Evolutionary conservation across 2,797 vertebrate genomes (phyloP), one percentile per base, ranked within the genome.

Genomic region (Florisuga fusca): DNA sequence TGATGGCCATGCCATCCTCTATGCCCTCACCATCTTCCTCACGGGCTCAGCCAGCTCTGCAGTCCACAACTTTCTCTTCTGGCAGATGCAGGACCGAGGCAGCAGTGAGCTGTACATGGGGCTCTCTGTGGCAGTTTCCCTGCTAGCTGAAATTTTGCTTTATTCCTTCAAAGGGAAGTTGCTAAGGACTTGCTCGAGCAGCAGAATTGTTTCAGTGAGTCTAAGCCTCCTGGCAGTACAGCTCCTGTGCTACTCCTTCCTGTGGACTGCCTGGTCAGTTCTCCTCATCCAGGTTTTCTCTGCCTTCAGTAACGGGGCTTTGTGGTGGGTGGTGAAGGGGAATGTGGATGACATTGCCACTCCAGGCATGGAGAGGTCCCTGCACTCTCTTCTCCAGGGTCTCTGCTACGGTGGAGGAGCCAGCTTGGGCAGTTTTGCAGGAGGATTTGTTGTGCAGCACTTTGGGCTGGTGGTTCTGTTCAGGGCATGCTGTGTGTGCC

Each of bases 71-170:
- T 99, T 99, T 78, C 98, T 99, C 6, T 98, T 99, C 81, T 99
- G 99, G 99, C 98, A 98, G 97, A 99, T 99, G 98, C 94, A 98
- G 96, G 99, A 99, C 77, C 96, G 86, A 1, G 98, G 98, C 55
- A 97, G 99, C 90, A 81, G 87, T 1, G 98, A 99, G 96, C 96
- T 99, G 57, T 98, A 98, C 94, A 98, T 99, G 98, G 99, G 98
- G 7, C 61, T 98, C 57, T 95, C 97, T 0, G 96, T 99, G 3
- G 95, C 98, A 2, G 19, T 98, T 7, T 97, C 97, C n/a, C 95
- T 98, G 29, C 87, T 99, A 34, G 98, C 98, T 1, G 98, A 99
- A 83, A 90, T 98, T 10, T 15, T 95, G 38, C 98, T 99, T 33
- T 91, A 55, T 50, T 97, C 74, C 20, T 97, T 91, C 83, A 96